phyloP scores from a whole-genome alignment of 2,888 invertebrate species.

The Dorcus parallelipipedus region DNA sequence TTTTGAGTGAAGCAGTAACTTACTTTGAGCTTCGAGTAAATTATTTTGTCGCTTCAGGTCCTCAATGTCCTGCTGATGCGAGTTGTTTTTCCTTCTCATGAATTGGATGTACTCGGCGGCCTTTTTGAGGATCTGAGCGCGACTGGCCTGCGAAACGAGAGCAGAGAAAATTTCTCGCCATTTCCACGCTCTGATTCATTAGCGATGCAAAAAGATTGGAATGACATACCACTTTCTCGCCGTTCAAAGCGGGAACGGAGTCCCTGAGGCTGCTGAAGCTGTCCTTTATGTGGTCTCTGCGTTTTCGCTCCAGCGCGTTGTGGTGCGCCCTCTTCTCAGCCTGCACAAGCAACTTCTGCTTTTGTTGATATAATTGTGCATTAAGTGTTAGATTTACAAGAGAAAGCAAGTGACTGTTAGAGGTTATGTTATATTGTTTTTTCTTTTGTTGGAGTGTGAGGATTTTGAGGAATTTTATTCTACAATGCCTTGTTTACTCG shows the following conservation, averaged over 20 bases:
- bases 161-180: constrained; percentile 12
- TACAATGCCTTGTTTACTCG: not conserved
- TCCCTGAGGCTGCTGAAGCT: constrained; percentile 94
- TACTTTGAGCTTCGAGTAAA: constrained; percentile 86
- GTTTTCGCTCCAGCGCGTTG: constrained; percentile 94
- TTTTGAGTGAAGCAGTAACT: constrained; percentile 29
- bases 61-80: constrained; percentile 93
- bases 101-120: constrained; percentile 97
- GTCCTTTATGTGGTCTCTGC: constrained; percentile 98
- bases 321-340: constrained; percentile 98
- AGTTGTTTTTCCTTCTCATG: constrained; percentile 90
- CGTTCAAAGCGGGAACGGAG: constrained; percentile 90
- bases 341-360: constrained; percentile 49
- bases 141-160: constrained; percentile 66
- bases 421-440: not conserved
- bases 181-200: not conserved
- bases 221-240: constrained; percentile 77
- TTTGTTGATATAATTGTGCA: constrained; percentile 2
- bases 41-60: constrained; percentile 88
- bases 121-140: constrained; percentile 96
- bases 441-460: not conserved
- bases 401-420: not conserved
- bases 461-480: not conserved
- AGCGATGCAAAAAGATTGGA: constrained; percentile 16
- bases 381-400: not conserved